Base-by-base conservation (phyloP, 2,888 invertebrate genomes). In the Calliphora vomitoria region DNA sequence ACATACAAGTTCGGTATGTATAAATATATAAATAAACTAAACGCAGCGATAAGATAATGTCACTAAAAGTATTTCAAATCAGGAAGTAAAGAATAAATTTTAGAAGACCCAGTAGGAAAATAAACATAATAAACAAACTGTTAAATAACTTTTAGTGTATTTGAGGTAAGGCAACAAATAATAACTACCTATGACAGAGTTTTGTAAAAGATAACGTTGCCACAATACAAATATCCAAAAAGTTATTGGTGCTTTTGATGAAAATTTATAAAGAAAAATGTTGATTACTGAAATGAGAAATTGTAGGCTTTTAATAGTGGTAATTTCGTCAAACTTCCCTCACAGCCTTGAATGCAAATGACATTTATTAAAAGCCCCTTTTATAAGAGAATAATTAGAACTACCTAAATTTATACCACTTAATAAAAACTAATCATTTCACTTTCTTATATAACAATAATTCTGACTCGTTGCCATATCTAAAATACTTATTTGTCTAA, bases 21-120 rank as follows among this genome's bases (percentile, higher is more conserved):
- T 31, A 25, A 47, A 47, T 69, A 41, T 20, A 72, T 38, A 62
- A 62, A 15, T 25, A 53, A 53, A 55, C 8, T 11, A 3, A 8
- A 41, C 0, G 20, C 0, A 74, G 35, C 58, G 68, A 82, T 82
- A 82, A 82, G 75, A 82, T 75, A 75, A 68, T 68, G 75, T 38
- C 74, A 35, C 5, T 66, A n/a, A 75, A 82, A 75, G 47, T 75
- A 75, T 82, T 74, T 82, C 41, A 58, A 74, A 66, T 55, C 68
- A 75, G 82, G 75, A 82, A 75, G 50, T 68, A n/a, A 60, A 58
- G 31, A 20, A 25, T 20, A 35, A 0, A 66, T 35, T n/a, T 11
- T 2, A 10, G 1, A 35, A 55, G 5, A 18, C 20, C 25, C n/a
- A 11, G 18, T 68, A 55, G 66, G 15, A 31, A 60, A 31, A 15